These are phyloP conservation scores for Lontra canadensis DNA, from an alignment of 2,113 vertebrate species.

Conservation along the genomic window DNA sequence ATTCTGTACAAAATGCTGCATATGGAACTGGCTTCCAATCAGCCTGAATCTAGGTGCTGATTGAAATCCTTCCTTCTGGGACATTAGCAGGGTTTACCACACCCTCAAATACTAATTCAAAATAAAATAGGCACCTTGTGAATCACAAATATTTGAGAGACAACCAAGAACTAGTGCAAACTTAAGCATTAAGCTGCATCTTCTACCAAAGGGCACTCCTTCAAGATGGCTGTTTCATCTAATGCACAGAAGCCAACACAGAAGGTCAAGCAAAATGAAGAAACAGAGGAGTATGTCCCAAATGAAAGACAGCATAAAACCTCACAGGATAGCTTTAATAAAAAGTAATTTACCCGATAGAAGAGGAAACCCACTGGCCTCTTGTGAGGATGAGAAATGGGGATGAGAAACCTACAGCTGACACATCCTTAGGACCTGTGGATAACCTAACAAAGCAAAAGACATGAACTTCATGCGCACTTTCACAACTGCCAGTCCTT, in stretches of 20 bases:
- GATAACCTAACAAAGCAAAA: neutral
- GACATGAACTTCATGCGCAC: neutral
- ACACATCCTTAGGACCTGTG: neutral
- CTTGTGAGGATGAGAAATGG: neutral
- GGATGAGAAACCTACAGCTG: neutral
- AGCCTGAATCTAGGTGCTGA: neutral
- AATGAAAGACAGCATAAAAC: neutral
- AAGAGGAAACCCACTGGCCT: neutral
- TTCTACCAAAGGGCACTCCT: neutral
- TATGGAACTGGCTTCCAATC: neutral
- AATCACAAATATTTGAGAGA: neutral
- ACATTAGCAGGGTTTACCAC: neutral
- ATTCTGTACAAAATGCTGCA: neutral
- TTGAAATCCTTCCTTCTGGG: neutral
- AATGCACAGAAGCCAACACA: neutral
- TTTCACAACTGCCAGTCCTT: neutral
- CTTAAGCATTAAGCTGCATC: neutral
- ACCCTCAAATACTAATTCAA: neutral
- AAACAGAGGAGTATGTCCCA: neutral
- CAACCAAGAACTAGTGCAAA: neutral
- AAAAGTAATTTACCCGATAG: neutral
- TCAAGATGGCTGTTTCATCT: neutral
- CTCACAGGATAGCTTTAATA: neutral
- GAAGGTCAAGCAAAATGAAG: neutral
- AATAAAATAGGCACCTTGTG: neutral